Evolutionary conservation across 2,797 vertebrate genomes (phyloP).

Genomic region (Acrossocheilus wenchowensis): DNA sequence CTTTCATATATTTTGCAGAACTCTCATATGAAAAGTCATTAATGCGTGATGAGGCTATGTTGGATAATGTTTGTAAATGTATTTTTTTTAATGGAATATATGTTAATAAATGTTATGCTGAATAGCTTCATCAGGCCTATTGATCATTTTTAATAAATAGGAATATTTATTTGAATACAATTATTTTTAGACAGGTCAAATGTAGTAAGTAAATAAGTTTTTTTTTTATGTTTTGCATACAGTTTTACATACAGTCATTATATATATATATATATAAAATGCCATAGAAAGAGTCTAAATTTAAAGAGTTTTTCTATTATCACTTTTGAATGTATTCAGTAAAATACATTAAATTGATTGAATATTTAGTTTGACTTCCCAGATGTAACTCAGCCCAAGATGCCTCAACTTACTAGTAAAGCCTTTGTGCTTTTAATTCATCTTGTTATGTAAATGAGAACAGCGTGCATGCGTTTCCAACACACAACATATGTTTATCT

Average conservation of each 20-base stretch:
- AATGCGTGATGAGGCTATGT: background rate
- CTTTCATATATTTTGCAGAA: background rate
- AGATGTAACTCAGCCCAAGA: background rate
- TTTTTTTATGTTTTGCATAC: no score
- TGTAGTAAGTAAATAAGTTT: no score
- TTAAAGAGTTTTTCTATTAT: background rate
- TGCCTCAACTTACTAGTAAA: slow-evolving; percentile 2
- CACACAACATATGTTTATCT: slow-evolving; percentile 38
- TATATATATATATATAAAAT: no score
- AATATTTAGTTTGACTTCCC: background rate
- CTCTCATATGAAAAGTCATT: background rate
- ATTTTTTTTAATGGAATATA: background rate
- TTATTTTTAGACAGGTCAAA: background rate
- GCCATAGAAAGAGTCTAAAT: no score
- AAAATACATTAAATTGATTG: background rate
- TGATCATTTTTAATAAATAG: background rate
- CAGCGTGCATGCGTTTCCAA: slow-evolving; percentile 22
- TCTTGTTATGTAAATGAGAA: slow-evolving; percentile 37
- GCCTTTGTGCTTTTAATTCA: slow-evolving; percentile 16
- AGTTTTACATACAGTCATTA: no score
- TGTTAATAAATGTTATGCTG: background rate
- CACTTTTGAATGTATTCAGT: background rate
- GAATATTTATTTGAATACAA: background rate
- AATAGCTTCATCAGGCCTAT: no score
- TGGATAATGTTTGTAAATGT: background rate